Evolutionary conservation across 2,113 vertebrate genomes (phyloP).

Genomic region (Thalassoma bifasciatum): DNA sequence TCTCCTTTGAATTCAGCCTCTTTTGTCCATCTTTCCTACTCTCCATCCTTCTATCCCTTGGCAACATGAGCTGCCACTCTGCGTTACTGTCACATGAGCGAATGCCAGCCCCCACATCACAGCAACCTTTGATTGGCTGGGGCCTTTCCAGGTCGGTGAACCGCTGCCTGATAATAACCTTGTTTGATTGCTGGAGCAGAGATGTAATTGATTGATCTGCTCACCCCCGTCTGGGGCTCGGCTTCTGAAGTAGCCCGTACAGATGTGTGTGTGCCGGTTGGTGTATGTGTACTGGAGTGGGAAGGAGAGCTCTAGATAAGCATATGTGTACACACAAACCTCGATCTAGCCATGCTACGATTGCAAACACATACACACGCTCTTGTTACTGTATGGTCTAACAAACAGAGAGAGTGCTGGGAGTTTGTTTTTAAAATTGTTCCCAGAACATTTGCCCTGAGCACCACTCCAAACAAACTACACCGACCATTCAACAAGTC

Average conservation of each 20-base stretch:
- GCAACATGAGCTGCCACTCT: slow-evolving; percentile 83
- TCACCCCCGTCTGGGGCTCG: slow-evolving; percentile 73
- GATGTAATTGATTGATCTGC: slow-evolving; percentile 86
- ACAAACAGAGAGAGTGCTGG: neutral
- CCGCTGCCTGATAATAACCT: slow-evolving; percentile 84
- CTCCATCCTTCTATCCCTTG: slow-evolving; percentile 65
- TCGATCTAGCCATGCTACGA: neutral
- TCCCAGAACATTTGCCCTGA: slow-evolving; percentile 37
- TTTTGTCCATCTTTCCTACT: slow-evolving; percentile 44
- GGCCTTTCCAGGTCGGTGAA: slow-evolving; percentile 89
- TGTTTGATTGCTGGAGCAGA: slow-evolving; percentile 88
- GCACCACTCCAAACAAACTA: slow-evolving; percentile 52
- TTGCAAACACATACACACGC: neutral
- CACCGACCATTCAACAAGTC: slow-evolving; percentile 57
- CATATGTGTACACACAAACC: slow-evolving; percentile 24
- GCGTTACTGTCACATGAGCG: slow-evolving; percentile 83
- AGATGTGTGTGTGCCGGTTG: slow-evolving; percentile 50
- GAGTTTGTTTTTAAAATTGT: slow-evolving; percentile 48
- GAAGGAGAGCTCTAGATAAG: slow-evolving; percentile 49
- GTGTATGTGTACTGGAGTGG: slow-evolving; percentile 22
- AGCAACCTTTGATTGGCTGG: slow-evolving; percentile 81
- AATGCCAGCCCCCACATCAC: slow-evolving; percentile 80
- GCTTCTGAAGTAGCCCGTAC: slow-evolving; percentile 74
- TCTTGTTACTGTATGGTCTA: slow-evolving; percentile 16
- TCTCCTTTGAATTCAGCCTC: slow-evolving; percentile 62